phyloP scores from a whole-genome alignment of 2,797 vertebrate species.

The Melanotaenia nigrans region DNA sequence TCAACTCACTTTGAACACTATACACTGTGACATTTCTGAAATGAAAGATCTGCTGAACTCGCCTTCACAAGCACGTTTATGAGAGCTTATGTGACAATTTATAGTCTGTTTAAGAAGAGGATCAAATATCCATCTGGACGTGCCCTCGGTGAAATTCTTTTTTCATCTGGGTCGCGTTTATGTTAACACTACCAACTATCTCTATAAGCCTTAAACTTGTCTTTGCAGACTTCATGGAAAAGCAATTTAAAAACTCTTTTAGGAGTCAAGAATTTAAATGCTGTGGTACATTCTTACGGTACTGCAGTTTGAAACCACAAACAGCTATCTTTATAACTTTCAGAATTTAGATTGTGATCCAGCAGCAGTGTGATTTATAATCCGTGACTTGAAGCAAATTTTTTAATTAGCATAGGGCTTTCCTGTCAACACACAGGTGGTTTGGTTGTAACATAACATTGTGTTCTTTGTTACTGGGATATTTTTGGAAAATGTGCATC shows the following conservation, averaged over 20 bases:
- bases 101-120: constrained; percentile 20
- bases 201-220: constrained; percentile 26
- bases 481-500: not conserved
- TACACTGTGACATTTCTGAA: constrained; percentile 42
- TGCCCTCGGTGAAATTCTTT: not conserved
- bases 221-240: constrained; percentile 43
- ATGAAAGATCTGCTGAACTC: constrained; percentile 41
- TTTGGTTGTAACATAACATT: not conserved
- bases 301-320: constrained; percentile 56
- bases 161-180: constrained; percentile 16
- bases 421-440: constrained; percentile 39
- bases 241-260: constrained; percentile 38
- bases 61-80: constrained; percentile 31
- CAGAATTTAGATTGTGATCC: constrained; percentile 51
- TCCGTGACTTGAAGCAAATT: constrained; percentile 42
- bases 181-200: constrained; percentile 9
- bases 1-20: constrained; percentile 35
- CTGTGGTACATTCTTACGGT: constrained; percentile 19
- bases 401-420: constrained; percentile 49
- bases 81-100: constrained; percentile 31
- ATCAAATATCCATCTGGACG: constrained; percentile 6
- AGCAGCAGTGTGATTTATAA: constrained; percentile 56
- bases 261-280: constrained; percentile 43
- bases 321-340: constrained; percentile 51
- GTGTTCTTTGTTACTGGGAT: not conserved